phyloP scores from a whole-genome alignment of 2,113 vertebrate species.

The Bucco capensis region DNA sequence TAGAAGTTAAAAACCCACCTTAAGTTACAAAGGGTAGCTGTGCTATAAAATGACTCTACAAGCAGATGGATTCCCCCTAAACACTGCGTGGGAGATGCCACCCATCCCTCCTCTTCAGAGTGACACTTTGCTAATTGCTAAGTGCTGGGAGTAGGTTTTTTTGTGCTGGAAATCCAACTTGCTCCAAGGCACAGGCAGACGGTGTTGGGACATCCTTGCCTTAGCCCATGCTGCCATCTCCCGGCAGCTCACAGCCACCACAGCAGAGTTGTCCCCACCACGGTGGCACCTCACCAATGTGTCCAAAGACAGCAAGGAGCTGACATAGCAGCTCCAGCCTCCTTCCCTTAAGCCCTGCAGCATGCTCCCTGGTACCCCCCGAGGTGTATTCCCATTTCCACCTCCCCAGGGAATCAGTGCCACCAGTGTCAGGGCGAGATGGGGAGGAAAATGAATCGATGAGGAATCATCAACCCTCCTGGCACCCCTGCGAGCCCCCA shows the following conservation, averaged over 20 bases:
- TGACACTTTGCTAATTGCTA: not conserved
- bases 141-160: not conserved
- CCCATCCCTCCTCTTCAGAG: not conserved
- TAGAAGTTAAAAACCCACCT: not conserved
- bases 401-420: not conserved
- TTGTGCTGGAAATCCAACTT: not conserved
- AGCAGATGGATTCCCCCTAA: not conserved
- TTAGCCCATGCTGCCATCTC: conserved; percentile 62
- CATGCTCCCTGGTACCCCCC: fast-evolving
- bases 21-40: not conserved
- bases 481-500: not conserved
- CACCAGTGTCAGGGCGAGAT: fast-evolving
- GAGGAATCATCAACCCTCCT: not conserved
- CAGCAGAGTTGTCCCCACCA: not conserved
- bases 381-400: not conserved
- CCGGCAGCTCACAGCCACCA: not conserved
- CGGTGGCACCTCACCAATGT: not conserved
- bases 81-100: not conserved
- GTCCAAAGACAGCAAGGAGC: not conserved
- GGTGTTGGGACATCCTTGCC: not conserved
- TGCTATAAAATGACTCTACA: fast-evolving
- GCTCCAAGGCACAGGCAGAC: not conserved
- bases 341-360: fast-evolving
- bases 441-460: fast-evolving
- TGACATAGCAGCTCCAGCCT: not conserved